phyloP scores from a whole-genome alignment of 1,140 invertebrate species.

The Capitella teleta region DNA sequence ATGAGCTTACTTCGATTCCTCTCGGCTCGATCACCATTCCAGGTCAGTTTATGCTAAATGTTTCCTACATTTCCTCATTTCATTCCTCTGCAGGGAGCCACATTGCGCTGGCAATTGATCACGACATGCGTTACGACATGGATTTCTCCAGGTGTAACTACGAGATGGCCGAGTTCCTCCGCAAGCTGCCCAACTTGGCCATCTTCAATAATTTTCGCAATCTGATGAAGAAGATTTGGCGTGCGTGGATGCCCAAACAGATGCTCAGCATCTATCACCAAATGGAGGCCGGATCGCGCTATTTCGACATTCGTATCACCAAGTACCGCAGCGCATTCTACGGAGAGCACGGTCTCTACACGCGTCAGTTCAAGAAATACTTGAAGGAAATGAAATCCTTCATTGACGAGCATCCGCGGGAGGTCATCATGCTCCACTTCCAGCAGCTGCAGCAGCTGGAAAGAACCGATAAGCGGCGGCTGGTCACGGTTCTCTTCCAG shows the following conservation, averaged over 20 bases:
- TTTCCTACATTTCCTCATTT: not conserved
- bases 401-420: slow-evolving; percentile 9
- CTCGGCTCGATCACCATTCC: slow-evolving; percentile 9
- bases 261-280: not conserved
- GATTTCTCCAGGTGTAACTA: slow-evolving; percentile 15
- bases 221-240: slow-evolving; percentile 14
- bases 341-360: slow-evolving; percentile 14
- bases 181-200: slow-evolving; percentile 13
- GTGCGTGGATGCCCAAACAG: slow-evolving; percentile 15
- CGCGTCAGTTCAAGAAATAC: slow-evolving; percentile 9
- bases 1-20: slow-evolving; percentile 2
- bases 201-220: slow-evolving; percentile 13
- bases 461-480: slow-evolving; percentile 9
- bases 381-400: slow-evolving; percentile 10
- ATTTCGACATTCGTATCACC: slow-evolving; percentile 9
- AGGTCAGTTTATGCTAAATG: slow-evolving; percentile 2
- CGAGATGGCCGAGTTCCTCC: slow-evolving; percentile 15
- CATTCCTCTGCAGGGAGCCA: slow-evolving; percentile 8
- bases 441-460: slow-evolving; percentile 3
- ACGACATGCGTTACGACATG: slow-evolving; percentile 11
- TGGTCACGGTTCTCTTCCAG: slow-evolving; percentile 14
- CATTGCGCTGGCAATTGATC: slow-evolving; percentile 12
- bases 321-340: slow-evolving; percentile 7
- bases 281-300: slow-evolving; percentile 8
- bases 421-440: slow-evolving; percentile 11